These are phyloP conservation scores for Podarcis muralis DNA, from an alignment of 2,113 vertebrate genomes.

Conservation along the genomic window DNA sequence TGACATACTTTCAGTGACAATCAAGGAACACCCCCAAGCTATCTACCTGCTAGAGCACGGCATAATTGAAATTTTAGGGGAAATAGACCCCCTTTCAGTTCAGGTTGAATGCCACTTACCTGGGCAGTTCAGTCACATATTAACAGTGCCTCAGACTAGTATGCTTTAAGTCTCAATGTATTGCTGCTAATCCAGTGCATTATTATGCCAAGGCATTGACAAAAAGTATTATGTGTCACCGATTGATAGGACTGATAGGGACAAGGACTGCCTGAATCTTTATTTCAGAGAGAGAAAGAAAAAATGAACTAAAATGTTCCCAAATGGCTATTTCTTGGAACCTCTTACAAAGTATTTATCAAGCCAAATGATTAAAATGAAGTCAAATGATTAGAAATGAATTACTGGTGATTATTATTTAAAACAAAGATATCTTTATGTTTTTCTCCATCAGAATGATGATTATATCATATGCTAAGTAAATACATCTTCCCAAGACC, in stretches of 20 bases:
- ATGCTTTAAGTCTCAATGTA: too few relatives aligned
- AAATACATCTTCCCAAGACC: conserved; percentile 15
- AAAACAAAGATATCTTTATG: neutral
- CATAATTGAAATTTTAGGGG: neutral
- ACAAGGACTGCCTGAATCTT: neutral
- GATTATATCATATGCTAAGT: conserved; percentile 19
- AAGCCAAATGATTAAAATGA: neutral
- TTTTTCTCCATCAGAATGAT: neutral
- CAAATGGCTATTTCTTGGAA: neutral
- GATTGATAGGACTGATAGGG: neutral
- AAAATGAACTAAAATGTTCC: neutral
- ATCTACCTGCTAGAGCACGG: neutral
- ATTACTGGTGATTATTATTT: neutral
- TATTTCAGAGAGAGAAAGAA: neutral
- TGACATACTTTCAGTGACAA: too few relatives aligned
- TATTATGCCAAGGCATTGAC: neutral
- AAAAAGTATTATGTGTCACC: neutral
- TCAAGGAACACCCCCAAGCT: neutral
- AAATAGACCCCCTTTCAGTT: neutral
- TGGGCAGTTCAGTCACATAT: too few relatives aligned
- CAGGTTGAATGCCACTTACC: neutral
- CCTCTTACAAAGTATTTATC: neutral
- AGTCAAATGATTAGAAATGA: neutral
- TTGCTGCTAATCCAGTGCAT: neutral
- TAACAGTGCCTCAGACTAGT: too few relatives aligned